phyloP scores from a whole-genome alignment of 35 echinoderm and acorn worm genomes.

The Amphiura filiformis region DNA sequence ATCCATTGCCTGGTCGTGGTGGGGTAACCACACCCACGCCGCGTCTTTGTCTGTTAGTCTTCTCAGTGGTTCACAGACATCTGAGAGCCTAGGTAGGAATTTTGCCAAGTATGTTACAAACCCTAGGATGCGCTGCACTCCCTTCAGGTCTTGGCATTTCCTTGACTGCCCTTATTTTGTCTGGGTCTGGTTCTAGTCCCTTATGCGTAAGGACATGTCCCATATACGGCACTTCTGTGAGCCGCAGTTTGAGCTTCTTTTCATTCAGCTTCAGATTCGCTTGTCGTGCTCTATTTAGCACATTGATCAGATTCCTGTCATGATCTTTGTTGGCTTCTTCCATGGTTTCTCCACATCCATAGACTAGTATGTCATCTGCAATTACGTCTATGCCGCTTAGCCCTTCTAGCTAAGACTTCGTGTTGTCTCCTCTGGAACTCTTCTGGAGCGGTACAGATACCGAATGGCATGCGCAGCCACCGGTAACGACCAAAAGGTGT shows the following conservation, averaged over 20 bases:
- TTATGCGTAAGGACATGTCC: constrained; percentile 37
- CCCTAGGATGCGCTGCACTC: constrained; percentile 48
- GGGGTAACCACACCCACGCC: not conserved
- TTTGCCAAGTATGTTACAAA: constrained; percentile 51
- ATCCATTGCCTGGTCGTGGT: constrained; percentile 24
- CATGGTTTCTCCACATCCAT: constrained; percentile 31
- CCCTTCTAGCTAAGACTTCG: constrained; percentile 18
- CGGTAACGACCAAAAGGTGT: constrained; percentile 53
- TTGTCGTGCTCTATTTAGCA: constrained; percentile 44
- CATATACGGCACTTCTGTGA: constrained; percentile 59
- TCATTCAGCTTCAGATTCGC: constrained; percentile 61
- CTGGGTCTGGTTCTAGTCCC: constrained; percentile 42
- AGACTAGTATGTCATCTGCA: constrained; percentile 46
- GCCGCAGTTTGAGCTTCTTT: constrained; percentile 36
- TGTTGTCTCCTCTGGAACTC: constrained; percentile 55
- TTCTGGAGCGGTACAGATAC: constrained; percentile 46
- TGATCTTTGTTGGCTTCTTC: constrained; percentile 29
- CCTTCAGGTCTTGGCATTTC: constrained; percentile 43
- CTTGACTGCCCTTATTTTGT: constrained; percentile 39
- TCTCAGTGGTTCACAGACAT: constrained; percentile 43
- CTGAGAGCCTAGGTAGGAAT: constrained; percentile 59
- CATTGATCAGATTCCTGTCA: constrained; percentile 29
- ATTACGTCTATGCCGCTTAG: constrained; percentile 34
- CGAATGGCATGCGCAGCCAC: constrained; percentile 57
- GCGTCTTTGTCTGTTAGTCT: constrained; percentile 40